Base-by-base conservation (phyloP, 2,113 vertebrate species). In the Oreochromis aureus region DNA sequence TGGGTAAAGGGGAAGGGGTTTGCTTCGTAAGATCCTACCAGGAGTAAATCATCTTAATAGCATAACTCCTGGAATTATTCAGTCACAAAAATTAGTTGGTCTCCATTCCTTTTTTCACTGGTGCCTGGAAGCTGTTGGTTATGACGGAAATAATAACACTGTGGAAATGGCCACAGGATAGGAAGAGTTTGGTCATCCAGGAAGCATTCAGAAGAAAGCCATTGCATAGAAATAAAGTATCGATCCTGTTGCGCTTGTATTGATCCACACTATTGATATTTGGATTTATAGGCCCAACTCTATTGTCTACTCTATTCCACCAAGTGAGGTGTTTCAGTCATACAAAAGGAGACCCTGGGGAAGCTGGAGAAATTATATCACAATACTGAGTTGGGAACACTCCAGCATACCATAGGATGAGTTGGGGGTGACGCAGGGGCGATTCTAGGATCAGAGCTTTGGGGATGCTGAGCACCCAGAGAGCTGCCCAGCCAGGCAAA, bases 161-260 rank as follows among this genome's bases (percentile, higher is more conserved):
- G 15, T 44, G 39, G 0, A 27, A 46, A 22, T 73, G 41, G 22
- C 22, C 69, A 0, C 0, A 46, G 24, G 39, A 0, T 2, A 0
- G 61, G 66, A 73, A 24, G 5, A 6, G 0, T 44, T 73, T 73
- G 22, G 39, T 6, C 66, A 71, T 71, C n/a, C 0, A 69, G n/a
- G 63, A 41, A 9, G 36, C 0, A 0, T 1, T 39, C 61, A 13
- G 34, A 66, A n/a, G 34, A 61, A 18, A 63, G 16, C 16, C 61
- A n/a, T 39, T 39, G 34, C 36, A 39, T 39, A 66, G 18, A 66
- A 66, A 1, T 66, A 66, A 36, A 3, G 0, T 0, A 36, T 63
- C 3, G 2, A 34, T 66, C 1, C 32, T n/a, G 18, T 39, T 6
- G 0, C 0, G 0, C 61, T 66, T n/a, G 61, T n/a, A 39, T 66